These are phyloP conservation scores for Tethea ocularis DNA, from an alignment of 2,888 invertebrate genomes.

Conservation along the genomic window DNA sequence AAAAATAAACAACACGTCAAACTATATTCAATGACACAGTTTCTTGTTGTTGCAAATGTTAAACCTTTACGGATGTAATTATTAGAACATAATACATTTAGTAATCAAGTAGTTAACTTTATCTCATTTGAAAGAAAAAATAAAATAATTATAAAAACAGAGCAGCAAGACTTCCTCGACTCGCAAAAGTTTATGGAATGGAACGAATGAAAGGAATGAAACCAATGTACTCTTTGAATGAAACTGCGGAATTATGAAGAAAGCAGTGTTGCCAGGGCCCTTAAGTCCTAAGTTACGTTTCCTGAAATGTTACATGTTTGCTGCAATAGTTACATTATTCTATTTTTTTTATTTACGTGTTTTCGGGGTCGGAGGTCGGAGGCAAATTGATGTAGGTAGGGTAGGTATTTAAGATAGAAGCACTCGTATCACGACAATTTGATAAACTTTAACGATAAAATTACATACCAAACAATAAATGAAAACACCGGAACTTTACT, in stretches of 20 bases:
- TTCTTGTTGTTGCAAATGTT: not conserved
- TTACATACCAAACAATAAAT: no score
- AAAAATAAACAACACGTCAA: constrained; percentile 50
- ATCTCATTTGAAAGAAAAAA: not conserved
- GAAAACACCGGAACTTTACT: no score
- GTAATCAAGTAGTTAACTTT: not conserved
- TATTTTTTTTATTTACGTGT: no score
- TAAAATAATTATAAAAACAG: not conserved
- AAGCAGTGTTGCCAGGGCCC: not conserved
- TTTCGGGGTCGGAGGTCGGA: no score
- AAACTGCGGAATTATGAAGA: not conserved
- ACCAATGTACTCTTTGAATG: no score
- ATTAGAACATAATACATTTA: not conserved
- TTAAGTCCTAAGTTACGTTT: no score
- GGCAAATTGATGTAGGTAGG: no score
- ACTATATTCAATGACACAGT: not conserved
- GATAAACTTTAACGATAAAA: no score
- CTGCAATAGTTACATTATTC: no score
- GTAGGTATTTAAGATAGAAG: no score
- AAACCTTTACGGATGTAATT: not conserved
- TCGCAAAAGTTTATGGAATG: constrained; percentile 15
- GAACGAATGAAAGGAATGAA: constrained; percentile 15
- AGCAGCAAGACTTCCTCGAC: not conserved
- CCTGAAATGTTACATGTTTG: no score
- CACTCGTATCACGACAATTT: no score